Evolutionary conservation across 1,140 invertebrate genomes (phyloP).

Genomic region (Drosophila pruinosa): DNA sequence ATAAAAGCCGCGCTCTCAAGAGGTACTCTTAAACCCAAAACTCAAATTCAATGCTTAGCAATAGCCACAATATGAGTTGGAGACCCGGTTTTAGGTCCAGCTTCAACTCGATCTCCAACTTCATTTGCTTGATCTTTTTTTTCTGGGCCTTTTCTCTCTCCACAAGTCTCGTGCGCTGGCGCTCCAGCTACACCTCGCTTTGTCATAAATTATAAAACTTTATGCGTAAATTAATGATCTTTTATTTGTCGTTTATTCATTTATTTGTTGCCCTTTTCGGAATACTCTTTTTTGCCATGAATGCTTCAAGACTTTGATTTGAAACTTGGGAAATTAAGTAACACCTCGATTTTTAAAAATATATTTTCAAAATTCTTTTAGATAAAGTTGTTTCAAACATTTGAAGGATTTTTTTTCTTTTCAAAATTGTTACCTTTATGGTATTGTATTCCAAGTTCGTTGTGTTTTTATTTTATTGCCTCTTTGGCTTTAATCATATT

Average conservation of each 20-base stretch:
- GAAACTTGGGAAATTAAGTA: no score
- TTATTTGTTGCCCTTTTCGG: conserved; percentile 37
- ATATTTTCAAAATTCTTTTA: background rate
- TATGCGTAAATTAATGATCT: conserved; percentile 82
- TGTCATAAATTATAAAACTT: conserved; percentile 82
- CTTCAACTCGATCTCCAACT: conserved; percentile 20
- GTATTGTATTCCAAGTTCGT: conserved; percentile 18
- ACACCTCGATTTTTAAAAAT: background rate
- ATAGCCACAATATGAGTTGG: background rate
- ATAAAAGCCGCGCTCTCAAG: conserved; percentile 63
- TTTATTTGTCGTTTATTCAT: conserved; percentile 38
- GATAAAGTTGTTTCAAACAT: no score
- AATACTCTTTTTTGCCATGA: conserved; percentile 2
- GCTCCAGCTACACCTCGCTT: conserved; percentile 78
- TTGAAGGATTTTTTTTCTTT: background rate
- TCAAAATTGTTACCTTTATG: background rate
- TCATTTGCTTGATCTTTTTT: conserved; percentile 49
- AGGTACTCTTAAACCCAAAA: conserved; percentile 29
- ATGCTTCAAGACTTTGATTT: background rate
- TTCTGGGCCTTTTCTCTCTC: background rate
- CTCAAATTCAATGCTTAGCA: no score
- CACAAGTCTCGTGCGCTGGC: conserved; percentile 49
- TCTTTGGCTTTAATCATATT: conserved; percentile 29
- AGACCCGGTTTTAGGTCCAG: conserved; percentile 12
- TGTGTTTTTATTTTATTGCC: background rate